Conservation (phyloP, 1,140 invertebrate species). For the Drosophila insularis region DNA sequence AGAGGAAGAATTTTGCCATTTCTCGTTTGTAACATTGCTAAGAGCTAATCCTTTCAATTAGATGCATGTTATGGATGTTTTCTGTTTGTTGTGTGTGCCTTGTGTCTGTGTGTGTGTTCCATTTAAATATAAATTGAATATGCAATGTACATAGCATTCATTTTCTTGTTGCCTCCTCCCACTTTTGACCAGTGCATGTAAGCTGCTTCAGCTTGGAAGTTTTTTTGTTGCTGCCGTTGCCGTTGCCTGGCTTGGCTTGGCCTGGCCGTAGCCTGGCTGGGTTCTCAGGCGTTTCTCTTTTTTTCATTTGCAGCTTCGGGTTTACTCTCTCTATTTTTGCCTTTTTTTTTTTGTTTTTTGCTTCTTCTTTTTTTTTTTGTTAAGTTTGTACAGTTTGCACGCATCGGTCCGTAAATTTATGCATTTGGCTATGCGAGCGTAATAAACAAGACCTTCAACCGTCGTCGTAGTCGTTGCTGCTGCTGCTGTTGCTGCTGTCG, state of each 20-base stretch:
- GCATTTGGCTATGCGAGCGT: slow-evolving; percentile 80
- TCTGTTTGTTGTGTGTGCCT: slow-evolving; percentile 16
- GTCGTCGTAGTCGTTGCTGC: slow-evolving; percentile 44
- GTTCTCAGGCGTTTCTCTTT: slow-evolving; percentile 44
- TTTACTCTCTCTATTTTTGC: slow-evolving; percentile 19
- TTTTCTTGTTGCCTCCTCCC: slow-evolving; percentile 13
- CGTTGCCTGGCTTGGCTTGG: slow-evolving; percentile 16
- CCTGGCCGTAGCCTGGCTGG: slow-evolving; percentile 4
- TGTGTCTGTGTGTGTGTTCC: slow-evolving; percentile 31
- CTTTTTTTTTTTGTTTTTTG: slow-evolving; percentile 9
- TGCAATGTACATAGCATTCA: slow-evolving; percentile 26
- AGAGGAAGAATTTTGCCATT: not conserved
- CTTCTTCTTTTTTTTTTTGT: slow-evolving; percentile 45
- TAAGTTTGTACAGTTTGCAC: slow-evolving; percentile 78
- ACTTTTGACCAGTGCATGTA: slow-evolving; percentile 67
- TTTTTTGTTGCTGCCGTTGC: slow-evolving; percentile 27
- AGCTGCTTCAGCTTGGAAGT: slow-evolving; percentile 65
- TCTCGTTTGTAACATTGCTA: slow-evolving; percentile 26
- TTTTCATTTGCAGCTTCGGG: slow-evolving; percentile 71
- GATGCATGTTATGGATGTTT: slow-evolving; percentile 26
- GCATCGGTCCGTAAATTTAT: slow-evolving; percentile 81
- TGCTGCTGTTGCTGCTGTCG: slow-evolving; percentile 27
- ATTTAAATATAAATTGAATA: slow-evolving; percentile 60
- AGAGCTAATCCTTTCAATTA: slow-evolving; percentile 54
- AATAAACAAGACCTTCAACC: slow-evolving; percentile 81